phyloP scores from a whole-genome alignment of 2,797 vertebrate species.

The Pipistrellus nathusii region DNA sequence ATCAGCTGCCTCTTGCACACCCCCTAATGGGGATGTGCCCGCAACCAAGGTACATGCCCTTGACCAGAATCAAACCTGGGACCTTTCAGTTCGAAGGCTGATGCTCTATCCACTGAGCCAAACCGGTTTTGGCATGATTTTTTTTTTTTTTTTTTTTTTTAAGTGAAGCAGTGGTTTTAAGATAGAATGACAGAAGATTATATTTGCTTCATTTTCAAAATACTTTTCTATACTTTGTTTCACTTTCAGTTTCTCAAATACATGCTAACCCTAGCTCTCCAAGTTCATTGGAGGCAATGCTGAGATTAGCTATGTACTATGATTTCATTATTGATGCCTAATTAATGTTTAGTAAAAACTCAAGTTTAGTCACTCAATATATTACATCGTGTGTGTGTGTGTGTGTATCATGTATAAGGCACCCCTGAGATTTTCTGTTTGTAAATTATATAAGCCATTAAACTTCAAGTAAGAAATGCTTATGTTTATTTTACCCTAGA shows the following conservation, averaged over 20 bases:
- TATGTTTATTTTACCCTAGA: constrained; percentile 3
- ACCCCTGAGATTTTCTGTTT: neutral
- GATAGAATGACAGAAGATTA: neutral
- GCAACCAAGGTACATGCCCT: no score
- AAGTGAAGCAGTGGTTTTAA: neutral
- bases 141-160: neutral
- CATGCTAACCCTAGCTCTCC: neutral
- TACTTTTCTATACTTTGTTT: neutral
- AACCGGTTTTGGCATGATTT: no score
- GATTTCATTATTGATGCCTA: constrained; percentile 30
- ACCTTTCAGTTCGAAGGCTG: no score
- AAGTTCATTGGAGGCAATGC: neutral
- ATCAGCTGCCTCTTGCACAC: no score
- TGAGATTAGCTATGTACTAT: neutral
- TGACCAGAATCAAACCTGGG: no score
- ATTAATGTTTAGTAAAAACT: constrained; percentile 3
- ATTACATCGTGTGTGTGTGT: neutral
- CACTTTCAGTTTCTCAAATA: constrained; percentile 26
- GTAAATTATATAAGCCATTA: neutral
- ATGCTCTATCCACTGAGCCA: no score
- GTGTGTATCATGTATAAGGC: neutral
- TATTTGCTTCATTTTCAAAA: neutral
- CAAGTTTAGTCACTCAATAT: neutral
- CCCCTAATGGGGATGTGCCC: no score
- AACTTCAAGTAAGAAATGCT: constrained; percentile 11